These are phyloP conservation scores for Nipponacmea schrenckii DNA, from an alignment of 2,888 invertebrate species.

Conservation along the genomic window DNA sequence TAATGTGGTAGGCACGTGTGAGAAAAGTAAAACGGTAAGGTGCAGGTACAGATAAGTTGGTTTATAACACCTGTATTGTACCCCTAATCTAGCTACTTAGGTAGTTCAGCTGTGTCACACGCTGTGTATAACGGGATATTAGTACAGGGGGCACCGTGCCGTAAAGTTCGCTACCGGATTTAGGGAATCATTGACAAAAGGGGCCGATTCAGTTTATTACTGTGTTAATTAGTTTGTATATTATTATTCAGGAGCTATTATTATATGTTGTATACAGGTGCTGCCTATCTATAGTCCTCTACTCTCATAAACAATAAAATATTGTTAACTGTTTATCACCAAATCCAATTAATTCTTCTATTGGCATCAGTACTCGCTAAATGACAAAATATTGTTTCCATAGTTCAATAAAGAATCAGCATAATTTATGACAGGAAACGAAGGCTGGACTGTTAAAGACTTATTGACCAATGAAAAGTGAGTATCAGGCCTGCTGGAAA, in stretches of 20 bases:
- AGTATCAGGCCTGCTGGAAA: background rate
- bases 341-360: background rate
- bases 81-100: background rate
- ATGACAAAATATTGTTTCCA: background rate
- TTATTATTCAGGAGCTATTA: background rate
- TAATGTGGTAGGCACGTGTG: no score
- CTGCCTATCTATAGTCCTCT: background rate
- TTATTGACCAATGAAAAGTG: background rate
- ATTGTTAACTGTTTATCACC: background rate
- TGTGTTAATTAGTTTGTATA: slow-evolving; percentile 4
- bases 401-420: background rate
- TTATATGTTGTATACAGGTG: background rate
- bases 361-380: background rate
- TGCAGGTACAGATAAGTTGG: background rate
- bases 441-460: background rate
- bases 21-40: no score
- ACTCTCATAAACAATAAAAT: background rate
- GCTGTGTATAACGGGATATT: background rate
- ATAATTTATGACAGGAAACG: background rate
- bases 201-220: background rate
- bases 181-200: slow-evolving; percentile 1
- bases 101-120: background rate
- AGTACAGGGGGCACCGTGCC: background rate
- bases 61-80: background rate
- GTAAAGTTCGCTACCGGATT: background rate